These are phyloP conservation scores for Indicator maculatus DNA, from an alignment of 2,113 vertebrate genomes.

Conservation along the genomic window DNA sequence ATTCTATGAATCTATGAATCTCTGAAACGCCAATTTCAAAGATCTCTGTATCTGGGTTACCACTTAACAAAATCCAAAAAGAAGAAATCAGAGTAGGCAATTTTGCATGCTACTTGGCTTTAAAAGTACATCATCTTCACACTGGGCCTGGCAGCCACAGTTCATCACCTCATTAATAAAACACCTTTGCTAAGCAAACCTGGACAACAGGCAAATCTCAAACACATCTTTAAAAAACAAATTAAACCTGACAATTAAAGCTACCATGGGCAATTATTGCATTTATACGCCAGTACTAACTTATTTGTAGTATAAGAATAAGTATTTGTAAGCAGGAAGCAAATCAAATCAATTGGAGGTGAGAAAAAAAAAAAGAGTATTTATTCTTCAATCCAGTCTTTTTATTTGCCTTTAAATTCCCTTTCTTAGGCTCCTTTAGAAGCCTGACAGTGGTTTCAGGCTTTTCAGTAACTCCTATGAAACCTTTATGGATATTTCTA, in stretches of 20 bases:
- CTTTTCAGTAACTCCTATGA: background rate
- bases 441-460: background rate
- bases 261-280: background rate
- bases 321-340: background rate
- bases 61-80: background rate
- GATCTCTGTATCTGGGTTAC: background rate
- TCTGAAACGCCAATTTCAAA: background rate
- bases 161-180: background rate
- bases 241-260: background rate
- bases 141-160: background rate
- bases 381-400: background rate
- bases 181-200: background rate
- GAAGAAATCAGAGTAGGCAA: background rate
- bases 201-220: background rate
- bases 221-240: background rate
- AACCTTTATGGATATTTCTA: background rate
- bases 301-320: background rate
- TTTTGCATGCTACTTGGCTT: background rate
- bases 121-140: background rate
- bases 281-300: background rate
- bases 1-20: no score
- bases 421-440: background rate
- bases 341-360: background rate
- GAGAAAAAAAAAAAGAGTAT: background rate
- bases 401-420: background rate